These are phyloP conservation scores for Propithecus deckenii DNA, from an alignment of 2,797 vertebrate genomes.

Conservation along the genomic window DNA sequence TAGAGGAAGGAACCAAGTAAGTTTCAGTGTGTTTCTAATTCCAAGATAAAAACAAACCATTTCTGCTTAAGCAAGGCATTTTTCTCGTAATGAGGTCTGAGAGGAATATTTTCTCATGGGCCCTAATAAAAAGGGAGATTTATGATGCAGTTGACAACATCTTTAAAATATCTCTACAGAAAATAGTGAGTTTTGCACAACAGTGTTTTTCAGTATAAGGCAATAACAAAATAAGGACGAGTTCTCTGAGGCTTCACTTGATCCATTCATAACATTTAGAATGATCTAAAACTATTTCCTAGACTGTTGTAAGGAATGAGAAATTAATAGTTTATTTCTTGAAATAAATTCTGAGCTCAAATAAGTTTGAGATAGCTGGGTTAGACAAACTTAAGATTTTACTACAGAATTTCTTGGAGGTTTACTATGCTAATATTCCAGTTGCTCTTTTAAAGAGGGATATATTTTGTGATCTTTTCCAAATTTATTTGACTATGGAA, in stretches of 20 bases:
- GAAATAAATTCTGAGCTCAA: conserved; percentile 14
- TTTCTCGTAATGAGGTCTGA: conserved; percentile 37
- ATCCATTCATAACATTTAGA: conserved; percentile 6
- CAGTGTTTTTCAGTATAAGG: background rate
- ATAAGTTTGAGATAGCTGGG: background rate
- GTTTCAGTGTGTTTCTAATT: conserved; percentile 38
- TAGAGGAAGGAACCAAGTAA: background rate
- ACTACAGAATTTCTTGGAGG: background rate
- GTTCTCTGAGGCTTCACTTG: background rate
- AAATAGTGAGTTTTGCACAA: background rate
- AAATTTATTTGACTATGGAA: background rate
- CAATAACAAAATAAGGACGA: background rate
- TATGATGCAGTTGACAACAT: background rate
- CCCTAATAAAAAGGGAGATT: background rate
- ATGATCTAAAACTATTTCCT: conserved; percentile 6
- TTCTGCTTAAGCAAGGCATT: conserved; percentile 33
- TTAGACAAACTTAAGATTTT: background rate
- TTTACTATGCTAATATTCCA: background rate
- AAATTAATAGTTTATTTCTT: conserved; percentile 27
- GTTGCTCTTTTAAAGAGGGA: background rate
- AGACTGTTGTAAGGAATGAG: conserved; percentile 4
- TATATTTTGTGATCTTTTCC: conserved; percentile 15
- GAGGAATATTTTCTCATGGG: background rate
- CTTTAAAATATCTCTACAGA: conserved; percentile 11
- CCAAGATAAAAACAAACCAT: background rate